phyloP scores from a whole-genome alignment of 2,797 vertebrate species.

The Parotocinclus haroldoi region DNA sequence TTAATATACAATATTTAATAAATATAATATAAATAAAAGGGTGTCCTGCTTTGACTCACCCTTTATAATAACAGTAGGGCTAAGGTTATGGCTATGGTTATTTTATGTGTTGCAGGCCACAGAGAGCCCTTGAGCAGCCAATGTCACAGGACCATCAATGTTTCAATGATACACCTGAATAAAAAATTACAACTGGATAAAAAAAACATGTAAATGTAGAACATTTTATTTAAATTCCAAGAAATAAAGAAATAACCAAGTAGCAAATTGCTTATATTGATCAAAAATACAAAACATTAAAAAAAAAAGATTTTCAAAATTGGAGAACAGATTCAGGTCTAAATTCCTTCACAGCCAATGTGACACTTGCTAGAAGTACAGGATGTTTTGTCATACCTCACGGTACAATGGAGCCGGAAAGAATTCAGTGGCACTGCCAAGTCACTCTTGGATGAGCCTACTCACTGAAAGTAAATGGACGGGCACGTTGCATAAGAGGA shows the following conservation, averaged over 20 bases:
- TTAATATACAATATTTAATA: no score
- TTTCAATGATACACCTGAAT: no score
- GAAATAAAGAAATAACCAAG: not conserved
- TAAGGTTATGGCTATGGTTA: no score
- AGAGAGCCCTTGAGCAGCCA: no score
- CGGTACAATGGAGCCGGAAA: slow-evolving; percentile 37
- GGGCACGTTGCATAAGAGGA: slow-evolving; percentile 37
- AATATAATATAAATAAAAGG: no score
- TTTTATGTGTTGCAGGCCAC: no score
- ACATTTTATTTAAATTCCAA: no score
- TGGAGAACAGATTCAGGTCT: slow-evolving; percentile 21
- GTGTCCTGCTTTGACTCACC: no score
- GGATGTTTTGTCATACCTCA: slow-evolving; percentile 44
- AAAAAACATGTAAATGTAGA: no score
- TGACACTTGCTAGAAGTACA: slow-evolving; percentile 30
- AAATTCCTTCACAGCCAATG: slow-evolving; percentile 28
- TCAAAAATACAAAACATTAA: slow-evolving; percentile 16
- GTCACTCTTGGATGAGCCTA: slow-evolving; percentile 17
- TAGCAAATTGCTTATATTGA: not conserved
- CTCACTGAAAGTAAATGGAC: slow-evolving; percentile 54
- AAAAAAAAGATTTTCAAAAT: not conserved
- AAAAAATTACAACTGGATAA: no score
- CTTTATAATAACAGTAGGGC: no score
- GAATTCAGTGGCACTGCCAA: slow-evolving; percentile 31
- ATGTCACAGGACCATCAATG: no score